Base-by-base conservation (phyloP, 92 coral and sea anemone genomes). In the Pocillopora meandrina region DNA sequence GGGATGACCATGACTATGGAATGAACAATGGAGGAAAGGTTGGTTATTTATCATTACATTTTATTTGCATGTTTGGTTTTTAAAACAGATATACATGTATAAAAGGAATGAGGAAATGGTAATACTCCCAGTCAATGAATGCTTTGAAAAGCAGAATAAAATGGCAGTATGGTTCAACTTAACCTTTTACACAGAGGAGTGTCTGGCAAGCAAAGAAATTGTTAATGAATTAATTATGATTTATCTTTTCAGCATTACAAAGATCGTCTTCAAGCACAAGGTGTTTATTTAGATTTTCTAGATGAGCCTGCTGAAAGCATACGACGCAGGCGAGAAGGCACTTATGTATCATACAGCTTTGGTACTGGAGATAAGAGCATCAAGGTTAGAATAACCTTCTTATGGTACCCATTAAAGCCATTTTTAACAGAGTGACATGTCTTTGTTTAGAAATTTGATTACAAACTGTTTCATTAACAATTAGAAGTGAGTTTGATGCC, bases 1-100 rank as follows among this genome's bases (percentile, higher is more conserved):
- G 98, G 98, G 98, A 96, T 81, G 98, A 96, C 73, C 98, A 96
- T 77, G 98, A 96, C 60, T 96, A 89, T 92, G 98, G 98, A 19
- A 90, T 89, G 88, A 95, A 96, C 65, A 85, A 90, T 68, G 98
- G 98, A 14, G 98, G 98, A 81, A 96, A 96, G 96, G 98, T 96
- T 77, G 33, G 90, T 15, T 36, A 3, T 8, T 13, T 2, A 7
- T 14, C 75, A 23, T 71, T 49, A 17, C 31, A 7, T 7, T 34
- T 34, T 13, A 2, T 12, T 3, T 26, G 31, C 56, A 5, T 13
- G 11, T 4, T 71, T 71, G 17, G 26, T 10, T 21, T 23, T 65
- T 11, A 9, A 52, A 33, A 62, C 15, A 20, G 35, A 62, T 57
- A 8, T 63, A 16, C 63, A 18, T 19, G 35, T 62, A 4, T 42